phyloP scores from a whole-genome alignment of 2,113 vertebrate species.

The Oryzias curvinotus region DNA sequence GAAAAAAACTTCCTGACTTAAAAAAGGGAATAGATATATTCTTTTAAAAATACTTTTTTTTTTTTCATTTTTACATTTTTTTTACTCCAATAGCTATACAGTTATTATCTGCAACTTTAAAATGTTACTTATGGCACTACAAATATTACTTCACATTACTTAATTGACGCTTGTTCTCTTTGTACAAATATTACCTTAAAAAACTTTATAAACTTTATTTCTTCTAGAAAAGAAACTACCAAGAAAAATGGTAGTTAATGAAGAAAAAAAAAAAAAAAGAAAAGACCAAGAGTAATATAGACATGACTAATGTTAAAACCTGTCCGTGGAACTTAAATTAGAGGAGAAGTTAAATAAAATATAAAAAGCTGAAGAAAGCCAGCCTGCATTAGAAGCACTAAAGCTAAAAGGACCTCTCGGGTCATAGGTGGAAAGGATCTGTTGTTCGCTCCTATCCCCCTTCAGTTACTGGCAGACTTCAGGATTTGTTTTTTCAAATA shows the following conservation, averaged over 20 bases:
- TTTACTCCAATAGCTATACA: too few relatives aligned
- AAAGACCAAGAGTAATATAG: not conserved
- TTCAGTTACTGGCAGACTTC: slow-evolving; percentile 46
- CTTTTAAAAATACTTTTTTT: too few relatives aligned
- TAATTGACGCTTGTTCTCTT: too few relatives aligned
- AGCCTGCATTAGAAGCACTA: not conserved
- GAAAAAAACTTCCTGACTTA: too few relatives aligned
- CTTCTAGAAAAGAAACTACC: not conserved
- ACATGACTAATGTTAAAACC: not conserved
- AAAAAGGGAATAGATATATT: too few relatives aligned
- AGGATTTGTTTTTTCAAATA: slow-evolving; percentile 57
- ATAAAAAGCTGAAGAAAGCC: not conserved
- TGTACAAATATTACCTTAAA: too few relatives aligned
- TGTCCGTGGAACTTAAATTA: not conserved
- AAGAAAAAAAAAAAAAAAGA: not conserved
- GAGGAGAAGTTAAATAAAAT: too few relatives aligned
- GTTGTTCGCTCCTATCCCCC: slow-evolving; percentile 27
- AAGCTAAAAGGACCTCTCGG: not conserved
- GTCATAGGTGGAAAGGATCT: slow-evolving; percentile 6
- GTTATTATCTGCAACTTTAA: too few relatives aligned
- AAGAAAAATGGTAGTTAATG: not conserved
- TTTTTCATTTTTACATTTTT: too few relatives aligned
- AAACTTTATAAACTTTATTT: not conserved
- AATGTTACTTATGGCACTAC: too few relatives aligned
- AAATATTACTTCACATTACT: too few relatives aligned